Evolutionary conservation across 2,113 vertebrate genomes (phyloP).

Genomic region (Elaphurus davidianus): DNA sequence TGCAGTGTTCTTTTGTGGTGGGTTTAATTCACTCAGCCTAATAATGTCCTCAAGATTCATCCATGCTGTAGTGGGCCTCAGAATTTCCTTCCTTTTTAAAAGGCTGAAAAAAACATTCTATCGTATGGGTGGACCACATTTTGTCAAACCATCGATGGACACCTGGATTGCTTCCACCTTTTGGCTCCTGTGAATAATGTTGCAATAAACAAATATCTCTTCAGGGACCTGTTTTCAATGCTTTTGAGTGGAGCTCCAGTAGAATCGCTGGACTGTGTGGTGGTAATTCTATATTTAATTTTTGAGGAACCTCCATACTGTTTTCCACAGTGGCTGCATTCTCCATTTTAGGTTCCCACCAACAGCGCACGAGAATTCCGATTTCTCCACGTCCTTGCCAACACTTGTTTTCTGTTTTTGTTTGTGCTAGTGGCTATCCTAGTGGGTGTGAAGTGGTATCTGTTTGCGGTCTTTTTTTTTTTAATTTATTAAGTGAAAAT

Average conservation of each 20-base stretch:
- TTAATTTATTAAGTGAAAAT: background rate
- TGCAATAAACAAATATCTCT: background rate
- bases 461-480: background rate
- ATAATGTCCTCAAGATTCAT: background rate
- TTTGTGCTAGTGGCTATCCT: background rate
- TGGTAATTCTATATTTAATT: background rate
- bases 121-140: background rate
- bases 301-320: background rate
- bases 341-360: background rate
- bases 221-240: background rate
- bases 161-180: too few relatives aligned
- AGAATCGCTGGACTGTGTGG: background rate
- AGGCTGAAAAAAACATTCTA: background rate
- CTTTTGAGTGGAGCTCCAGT: background rate
- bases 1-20: background rate
- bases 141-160: background rate
- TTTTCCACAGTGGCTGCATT: background rate
- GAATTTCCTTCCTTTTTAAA: background rate
- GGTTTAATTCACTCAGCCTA: background rate
- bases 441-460: background rate
- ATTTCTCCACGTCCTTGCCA: rapidly evolving
- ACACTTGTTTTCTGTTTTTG: background rate
- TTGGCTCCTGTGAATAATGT: too few relatives aligned
- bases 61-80: background rate
- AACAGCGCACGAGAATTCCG: rapidly evolving